A percentile compares a stretch with the other conserved stretches of the same genome.
These are phyloP conservation scores for Eupithecia pulchellata DNA, from an alignment of 2,888 invertebrate species.

Conservation along the genomic window DNA sequence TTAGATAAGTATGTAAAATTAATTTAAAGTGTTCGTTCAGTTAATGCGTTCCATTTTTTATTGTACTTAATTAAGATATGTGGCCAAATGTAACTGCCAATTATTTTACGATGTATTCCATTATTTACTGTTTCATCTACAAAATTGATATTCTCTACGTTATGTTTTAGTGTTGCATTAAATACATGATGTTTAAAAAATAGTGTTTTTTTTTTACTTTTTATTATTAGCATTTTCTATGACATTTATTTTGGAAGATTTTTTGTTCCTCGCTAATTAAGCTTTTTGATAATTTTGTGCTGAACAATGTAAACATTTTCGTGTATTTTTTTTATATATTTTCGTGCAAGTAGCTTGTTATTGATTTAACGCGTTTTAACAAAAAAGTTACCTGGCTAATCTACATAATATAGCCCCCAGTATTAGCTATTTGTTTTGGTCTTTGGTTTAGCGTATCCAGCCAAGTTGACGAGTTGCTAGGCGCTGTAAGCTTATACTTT, in stretches of 20 bases:
- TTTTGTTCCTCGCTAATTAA: conserved; percentile 55
- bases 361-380: conserved; percentile 48
- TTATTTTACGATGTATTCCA: conserved; percentile 61
- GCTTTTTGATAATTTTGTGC: conserved; percentile 54
- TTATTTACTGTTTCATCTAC: conserved; percentile 64
- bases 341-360: conserved; percentile 79
- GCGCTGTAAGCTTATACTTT: conserved; percentile 65
- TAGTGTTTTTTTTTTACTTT: conserved; percentile 61
- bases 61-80: conserved; percentile 55
- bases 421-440: conserved; percentile 60
- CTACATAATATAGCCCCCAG: conserved; percentile 43
- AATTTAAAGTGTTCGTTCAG: conserved; percentile 21
- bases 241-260: conserved; percentile 85
- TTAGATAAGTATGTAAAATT: conserved; percentile 22
- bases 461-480: conserved; percentile 55
- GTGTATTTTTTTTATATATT: conserved; percentile 58
- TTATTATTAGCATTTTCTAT: conserved; percentile 63
- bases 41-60: conserved; percentile 31
- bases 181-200: conserved; percentile 76
- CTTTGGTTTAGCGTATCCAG: conserved; percentile 54
- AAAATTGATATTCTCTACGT: conserved; percentile 66
- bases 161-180: conserved; percentile 79
- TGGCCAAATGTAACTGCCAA: conserved; percentile 79
- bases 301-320: conserved; percentile 47
- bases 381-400: conserved; percentile 41